Evolutionary conservation across 2,113 vertebrate genomes (phyloP).

Genomic region (Sinocyclocheilus maitianheensis): DNA sequence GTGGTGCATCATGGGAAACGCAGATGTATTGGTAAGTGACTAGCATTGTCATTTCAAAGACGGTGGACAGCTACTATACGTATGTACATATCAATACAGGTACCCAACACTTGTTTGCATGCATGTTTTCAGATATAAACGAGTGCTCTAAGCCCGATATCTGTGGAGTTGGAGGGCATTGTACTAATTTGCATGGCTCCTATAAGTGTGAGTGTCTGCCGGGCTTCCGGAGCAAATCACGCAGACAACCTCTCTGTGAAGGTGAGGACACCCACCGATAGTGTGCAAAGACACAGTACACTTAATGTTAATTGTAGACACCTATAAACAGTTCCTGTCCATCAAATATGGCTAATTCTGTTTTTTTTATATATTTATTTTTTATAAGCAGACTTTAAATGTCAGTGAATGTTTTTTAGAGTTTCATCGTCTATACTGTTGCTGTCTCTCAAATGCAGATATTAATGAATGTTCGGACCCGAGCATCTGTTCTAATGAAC

Average conservation of each 20-base stretch:
- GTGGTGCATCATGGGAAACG: slow-evolving; percentile 78
- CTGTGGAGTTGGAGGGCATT: slow-evolving; percentile 82
- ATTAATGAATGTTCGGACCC: slow-evolving; percentile 85
- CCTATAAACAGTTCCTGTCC: background rate
- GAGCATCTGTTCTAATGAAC: slow-evolving; percentile 75
- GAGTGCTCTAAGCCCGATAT: slow-evolving; percentile 81
- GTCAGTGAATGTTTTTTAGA: background rate
- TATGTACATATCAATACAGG: background rate
- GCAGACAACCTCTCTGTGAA: slow-evolving; percentile 80
- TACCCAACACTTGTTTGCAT: background rate
- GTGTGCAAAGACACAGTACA: background rate
- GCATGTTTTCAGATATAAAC: slow-evolving; percentile 79
- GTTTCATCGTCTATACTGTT: background rate
- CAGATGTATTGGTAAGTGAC: slow-evolving; percentile 83
- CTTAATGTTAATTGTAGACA: background rate
- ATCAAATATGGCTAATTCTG: background rate
- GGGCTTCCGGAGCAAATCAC: slow-evolving; percentile 81
- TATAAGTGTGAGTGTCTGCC: slow-evolving; percentile 85
- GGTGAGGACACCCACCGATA: slow-evolving; percentile 64
- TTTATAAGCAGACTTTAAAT: background rate
- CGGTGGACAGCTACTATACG: background rate
- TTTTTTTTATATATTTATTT: no score
- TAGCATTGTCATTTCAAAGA: background rate
- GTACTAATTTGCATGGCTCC: slow-evolving; percentile 82
- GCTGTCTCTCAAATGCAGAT: slow-evolving; percentile 67